These are phyloP conservation scores for Hedychridium roseum DNA, from an alignment of 2,888 invertebrate species.

Conservation along the genomic window DNA sequence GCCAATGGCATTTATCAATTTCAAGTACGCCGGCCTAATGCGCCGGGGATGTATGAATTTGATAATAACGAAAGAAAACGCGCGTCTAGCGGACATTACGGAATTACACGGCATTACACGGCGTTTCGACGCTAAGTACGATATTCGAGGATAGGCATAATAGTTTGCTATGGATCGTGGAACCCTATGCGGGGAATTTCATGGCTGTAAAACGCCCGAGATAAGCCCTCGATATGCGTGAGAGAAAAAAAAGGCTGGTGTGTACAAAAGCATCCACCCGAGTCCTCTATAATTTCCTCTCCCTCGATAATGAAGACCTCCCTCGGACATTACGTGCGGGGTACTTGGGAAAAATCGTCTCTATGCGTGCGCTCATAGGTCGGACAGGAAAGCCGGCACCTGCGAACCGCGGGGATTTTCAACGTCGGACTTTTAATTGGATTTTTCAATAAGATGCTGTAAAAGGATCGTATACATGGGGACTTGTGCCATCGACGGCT, in stretches of 20 bases:
- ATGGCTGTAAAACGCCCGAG: conserved; percentile 21
- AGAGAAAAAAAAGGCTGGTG: conserved; percentile 11
- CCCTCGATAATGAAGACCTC: conserved; percentile 12
- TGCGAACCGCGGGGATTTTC: too few relatives aligned
- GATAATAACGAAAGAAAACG: conserved; percentile 29
- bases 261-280: conserved; percentile 16
- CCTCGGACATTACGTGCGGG: conserved; percentile 5
- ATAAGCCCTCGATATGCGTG: conserved; percentile 14
- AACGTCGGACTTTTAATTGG: too few relatives aligned
- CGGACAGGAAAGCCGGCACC: too few relatives aligned
- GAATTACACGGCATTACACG: conserved; percentile 35
- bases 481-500: too few relatives aligned
- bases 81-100: conserved; percentile 23
- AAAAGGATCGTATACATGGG: too few relatives aligned
- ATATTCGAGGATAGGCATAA: conserved; percentile 34
- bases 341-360: too few relatives aligned
- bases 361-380: too few relatives aligned
- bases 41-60: conserved; percentile 29
- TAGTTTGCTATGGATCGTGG: conserved; percentile 23
- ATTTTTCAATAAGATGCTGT: too few relatives aligned
- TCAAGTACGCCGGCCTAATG: too few relatives aligned
- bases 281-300: conserved; percentile 15
- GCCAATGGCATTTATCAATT: too few relatives aligned
- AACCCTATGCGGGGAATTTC: conserved; percentile 4
- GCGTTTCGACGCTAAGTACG: conserved; percentile 29